These are phyloP conservation scores for Copidosoma aretas DNA, from an alignment of 2,888 invertebrate species.

Conservation along the genomic window DNA sequence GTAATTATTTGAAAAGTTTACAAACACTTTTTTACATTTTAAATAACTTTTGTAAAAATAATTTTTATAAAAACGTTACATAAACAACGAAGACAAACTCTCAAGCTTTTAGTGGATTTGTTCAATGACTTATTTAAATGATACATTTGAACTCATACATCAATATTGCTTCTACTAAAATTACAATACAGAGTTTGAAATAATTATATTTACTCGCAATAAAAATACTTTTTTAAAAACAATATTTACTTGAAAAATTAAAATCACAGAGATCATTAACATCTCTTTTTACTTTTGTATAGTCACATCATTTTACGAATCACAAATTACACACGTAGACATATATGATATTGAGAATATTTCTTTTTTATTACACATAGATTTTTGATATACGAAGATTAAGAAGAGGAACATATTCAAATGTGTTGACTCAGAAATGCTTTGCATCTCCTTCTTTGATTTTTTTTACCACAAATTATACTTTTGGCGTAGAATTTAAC, in stretches of 20 bases:
- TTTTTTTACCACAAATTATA: constrained; percentile 17
- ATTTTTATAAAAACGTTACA: constrained; percentile 27
- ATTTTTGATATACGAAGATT: constrained; percentile 18
- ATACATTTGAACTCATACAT: constrained; percentile 12
- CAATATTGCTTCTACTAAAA: constrained; percentile 8
- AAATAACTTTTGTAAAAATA: constrained; percentile 40
- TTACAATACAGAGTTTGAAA: constrained; percentile 24
- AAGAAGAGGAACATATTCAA: constrained; percentile 1
- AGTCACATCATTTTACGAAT: constrained; percentile 38
- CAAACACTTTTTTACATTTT: constrained; percentile 23
- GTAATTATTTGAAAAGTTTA: constrained; percentile 34
- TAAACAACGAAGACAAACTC: constrained; percentile 32
- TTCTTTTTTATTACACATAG: constrained; percentile 25
- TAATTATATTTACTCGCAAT: constrained; percentile 18
- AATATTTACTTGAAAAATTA: constrained; percentile 23
- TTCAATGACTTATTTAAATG: constrained; percentile 16
- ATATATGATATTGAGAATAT: constrained; percentile 35
- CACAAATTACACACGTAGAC: constrained; percentile 40
- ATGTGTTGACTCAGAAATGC: constrained; percentile 4
- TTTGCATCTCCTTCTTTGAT: constrained; percentile 7
- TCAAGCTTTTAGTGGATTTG: constrained; percentile 22
- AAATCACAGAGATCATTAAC: constrained; percentile 30
- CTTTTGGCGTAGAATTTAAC: constrained; percentile 17
- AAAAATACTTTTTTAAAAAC: constrained; percentile 31
- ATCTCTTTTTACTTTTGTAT: constrained; percentile 30